phyloP scores from a whole-genome alignment of 2,113 vertebrate genomes.

The Ctenodactylus gundi region DNA sequence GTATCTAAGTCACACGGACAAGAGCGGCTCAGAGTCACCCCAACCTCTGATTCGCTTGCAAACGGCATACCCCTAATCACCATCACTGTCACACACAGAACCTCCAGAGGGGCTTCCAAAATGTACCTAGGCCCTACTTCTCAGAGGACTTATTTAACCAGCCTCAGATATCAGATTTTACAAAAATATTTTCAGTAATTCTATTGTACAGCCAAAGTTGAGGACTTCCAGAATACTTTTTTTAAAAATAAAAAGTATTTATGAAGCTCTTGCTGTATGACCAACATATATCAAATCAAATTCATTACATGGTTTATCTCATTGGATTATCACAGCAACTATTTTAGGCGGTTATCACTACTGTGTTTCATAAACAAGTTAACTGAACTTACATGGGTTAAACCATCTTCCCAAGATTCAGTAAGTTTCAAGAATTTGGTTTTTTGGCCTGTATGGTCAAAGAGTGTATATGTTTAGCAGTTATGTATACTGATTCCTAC shows the following conservation, averaged over 20 bases:
- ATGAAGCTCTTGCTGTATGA: background rate
- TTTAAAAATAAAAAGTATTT: background rate
- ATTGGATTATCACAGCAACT: background rate
- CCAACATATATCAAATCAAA: background rate
- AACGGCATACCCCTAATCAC: background rate
- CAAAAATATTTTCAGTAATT: background rate
- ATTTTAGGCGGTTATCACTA: background rate
- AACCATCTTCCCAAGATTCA: background rate
- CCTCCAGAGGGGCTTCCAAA: background rate
- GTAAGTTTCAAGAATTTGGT: background rate
- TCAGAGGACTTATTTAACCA: background rate
- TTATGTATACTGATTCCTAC: background rate
- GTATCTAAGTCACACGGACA: background rate
- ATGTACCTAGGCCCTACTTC: background rate
- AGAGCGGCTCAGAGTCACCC: background rate
- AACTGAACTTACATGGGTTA: background rate
- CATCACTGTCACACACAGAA: background rate
- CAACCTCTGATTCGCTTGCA: background rate
- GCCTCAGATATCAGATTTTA: background rate
- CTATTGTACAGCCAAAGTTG: background rate
- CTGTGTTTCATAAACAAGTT: background rate
- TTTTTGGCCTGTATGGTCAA: background rate
- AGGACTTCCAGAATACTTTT: background rate
- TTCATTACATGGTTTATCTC: background rate
- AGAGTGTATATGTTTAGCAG: background rate